Percentiles rank a stretch among this genome's conserved stretches.
phyloP scores from a whole-genome alignment of 1,140 invertebrate species.

The Cherax quadricarinatus region DNA sequence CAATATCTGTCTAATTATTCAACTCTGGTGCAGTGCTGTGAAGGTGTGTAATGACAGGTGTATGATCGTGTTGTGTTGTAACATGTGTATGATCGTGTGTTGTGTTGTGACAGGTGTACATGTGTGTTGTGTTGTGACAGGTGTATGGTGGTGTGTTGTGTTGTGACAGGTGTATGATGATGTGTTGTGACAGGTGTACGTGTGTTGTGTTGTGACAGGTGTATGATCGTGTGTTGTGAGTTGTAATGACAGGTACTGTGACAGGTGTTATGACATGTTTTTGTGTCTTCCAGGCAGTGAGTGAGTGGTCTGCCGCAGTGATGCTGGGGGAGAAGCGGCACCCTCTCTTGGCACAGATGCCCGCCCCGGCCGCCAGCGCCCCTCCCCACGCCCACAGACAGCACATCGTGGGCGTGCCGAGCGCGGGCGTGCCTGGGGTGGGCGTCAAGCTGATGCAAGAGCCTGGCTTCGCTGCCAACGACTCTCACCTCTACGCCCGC shows the following conservation, averaged over 20 bases:
- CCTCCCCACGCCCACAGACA: slow-evolving; percentile 46
- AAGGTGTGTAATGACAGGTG: too few relatives aligned
- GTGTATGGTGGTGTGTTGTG: not conserved
- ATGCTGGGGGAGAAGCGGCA: slow-evolving; percentile 59
- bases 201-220: not conserved
- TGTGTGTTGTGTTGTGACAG: too few relatives aligned
- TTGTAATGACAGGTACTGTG: not conserved
- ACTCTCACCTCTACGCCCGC: slow-evolving; percentile 51
- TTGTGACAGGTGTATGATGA: not conserved
- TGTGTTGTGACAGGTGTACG: not conserved
- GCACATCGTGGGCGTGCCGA: slow-evolving; percentile 60
- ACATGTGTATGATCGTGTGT: not conserved
- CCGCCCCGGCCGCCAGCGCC: slow-evolving; percentile 41
- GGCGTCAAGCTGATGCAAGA: slow-evolving; percentile 64
- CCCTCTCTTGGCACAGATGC: slow-evolving; percentile 57
- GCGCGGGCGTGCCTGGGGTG: slow-evolving; percentile 60
- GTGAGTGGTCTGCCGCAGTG: slow-evolving; percentile 43
- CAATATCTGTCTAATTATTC: too few relatives aligned
- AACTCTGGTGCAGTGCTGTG: too few relatives aligned
- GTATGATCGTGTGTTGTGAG: not conserved
- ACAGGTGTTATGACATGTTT: not conserved
- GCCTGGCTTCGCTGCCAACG: slow-evolving; percentile 63
- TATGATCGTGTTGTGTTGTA: too few relatives aligned
- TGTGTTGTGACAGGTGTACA: not conserved
- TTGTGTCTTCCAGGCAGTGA: slow-evolving; percentile 49